Percentiles rank a stretch among this genome's conserved stretches.
Evolutionary conservation across 2,797 vertebrate species (phyloP).

Genomic region (Pteropus rufus): DNA sequence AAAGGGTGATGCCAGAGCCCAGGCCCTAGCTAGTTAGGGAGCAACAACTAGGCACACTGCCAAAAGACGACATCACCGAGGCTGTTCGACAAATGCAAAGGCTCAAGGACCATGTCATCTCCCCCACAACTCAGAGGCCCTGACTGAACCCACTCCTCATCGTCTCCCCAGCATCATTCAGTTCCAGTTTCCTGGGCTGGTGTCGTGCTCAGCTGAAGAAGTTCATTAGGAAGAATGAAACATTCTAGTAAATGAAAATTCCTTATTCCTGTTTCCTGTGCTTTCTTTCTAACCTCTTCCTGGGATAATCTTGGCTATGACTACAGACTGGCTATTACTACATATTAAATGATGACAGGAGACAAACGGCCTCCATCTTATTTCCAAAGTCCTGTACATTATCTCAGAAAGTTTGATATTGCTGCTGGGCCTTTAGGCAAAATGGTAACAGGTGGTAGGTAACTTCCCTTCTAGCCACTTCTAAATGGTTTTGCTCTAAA

Average conservation of each 20-base stretch:
- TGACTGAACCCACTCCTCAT: not conserved
- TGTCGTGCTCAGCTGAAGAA: not conserved
- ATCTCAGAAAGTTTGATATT: not conserved
- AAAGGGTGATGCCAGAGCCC: not conserved
- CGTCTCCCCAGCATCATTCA: not conserved
- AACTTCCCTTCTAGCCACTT: not conserved
- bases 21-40: not conserved
- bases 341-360: not conserved
- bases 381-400: not conserved
- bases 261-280: not conserved
- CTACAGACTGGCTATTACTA: not conserved
- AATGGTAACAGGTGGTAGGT: not conserved
- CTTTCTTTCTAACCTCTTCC: not conserved
- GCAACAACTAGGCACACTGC: not conserved
- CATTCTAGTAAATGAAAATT: not conserved
- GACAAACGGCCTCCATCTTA: not conserved
- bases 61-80: not conserved
- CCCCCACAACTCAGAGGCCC: not conserved
- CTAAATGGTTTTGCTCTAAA: not conserved
- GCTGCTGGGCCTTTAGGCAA: not conserved
- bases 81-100: not conserved
- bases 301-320: not conserved
- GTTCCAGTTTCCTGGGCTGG: not conserved
- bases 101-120: not conserved
- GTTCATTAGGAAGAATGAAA: not conserved